Base-by-base conservation (phyloP, 2,888 invertebrate genomes). In the Ferrisia virgata region DNA sequence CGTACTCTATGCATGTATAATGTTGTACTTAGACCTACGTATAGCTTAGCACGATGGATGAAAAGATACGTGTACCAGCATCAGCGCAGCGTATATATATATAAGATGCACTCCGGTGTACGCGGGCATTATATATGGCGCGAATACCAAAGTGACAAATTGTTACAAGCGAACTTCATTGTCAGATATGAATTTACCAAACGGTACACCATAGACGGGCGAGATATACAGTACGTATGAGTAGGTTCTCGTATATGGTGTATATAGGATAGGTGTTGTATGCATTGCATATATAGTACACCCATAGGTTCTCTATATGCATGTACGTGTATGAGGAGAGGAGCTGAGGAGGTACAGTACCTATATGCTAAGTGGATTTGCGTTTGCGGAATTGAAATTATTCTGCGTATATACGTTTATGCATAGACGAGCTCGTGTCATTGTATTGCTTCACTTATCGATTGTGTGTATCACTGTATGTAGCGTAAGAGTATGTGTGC, bases 141-240 rank as follows among this genome's bases (percentile, higher is more conserved):
- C 81, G 81, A 81, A 81, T 81, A 58, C 81, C 81, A 81, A 53
- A 81, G 81, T 81, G 81, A 81, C 81, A 81, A 81, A 81, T 81
- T 81, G 81, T 81, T 81, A 81, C 81, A 81, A 18, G 81, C 81
- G 31, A 81, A 81, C 53, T 81, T 81, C 81, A 81, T 81, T 58
- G 81, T 81, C 81, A 81, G 81, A 81, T 81, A 81, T 81, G 81
- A 81, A 81, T 81, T 81, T 31, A 43, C 53, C 31, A n/a, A 33
- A 33, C 72, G 72, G n/a, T 47, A 47, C 18, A 47, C 47, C n/a
- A 47, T 47, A 47, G 47, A 47, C 47, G 47, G n/a, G n/a, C 47
- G 18, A 47, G 47, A 47, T 47, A 18, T 47, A 47, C 47, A 43
- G 40, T 13, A 25, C 58, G 22, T 22, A 1, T 4, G 58, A 13